Conservation (phyloP, 2,113 vertebrate species). For the Polyodon spathula region DNA sequence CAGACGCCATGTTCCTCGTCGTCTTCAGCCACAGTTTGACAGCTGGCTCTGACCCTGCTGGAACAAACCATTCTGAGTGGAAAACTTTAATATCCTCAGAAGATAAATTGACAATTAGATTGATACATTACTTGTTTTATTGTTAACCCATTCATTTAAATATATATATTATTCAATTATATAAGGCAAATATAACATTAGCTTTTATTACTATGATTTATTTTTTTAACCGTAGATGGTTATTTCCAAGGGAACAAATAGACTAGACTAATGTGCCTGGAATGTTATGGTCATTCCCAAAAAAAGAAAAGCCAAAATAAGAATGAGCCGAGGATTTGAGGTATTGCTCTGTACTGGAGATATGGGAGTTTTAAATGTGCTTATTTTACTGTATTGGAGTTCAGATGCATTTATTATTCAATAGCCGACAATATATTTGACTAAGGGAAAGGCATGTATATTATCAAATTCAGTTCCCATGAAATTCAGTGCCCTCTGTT, state of each 20-base stretch:
- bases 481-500: too few species aligned
- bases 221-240: constrained; percentile 36
- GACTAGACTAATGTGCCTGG: constrained; percentile 21
- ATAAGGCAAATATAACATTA: too few species aligned
- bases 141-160: too few species aligned
- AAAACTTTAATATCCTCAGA: not conserved
- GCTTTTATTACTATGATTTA: too few species aligned
- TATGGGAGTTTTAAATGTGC: not conserved
- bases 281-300: constrained; percentile 23
- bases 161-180: too few species aligned
- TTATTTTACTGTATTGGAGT: too few species aligned
- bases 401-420: too few species aligned
- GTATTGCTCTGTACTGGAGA: constrained; percentile 42
- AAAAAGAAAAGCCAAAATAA: constrained; percentile 41
- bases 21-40: not conserved
- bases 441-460: too few species aligned
- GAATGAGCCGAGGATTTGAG: too few species aligned
- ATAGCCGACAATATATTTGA: too few species aligned
- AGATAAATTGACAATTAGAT: not conserved
- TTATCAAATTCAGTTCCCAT: too few species aligned
- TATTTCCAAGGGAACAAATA: constrained; percentile 27
- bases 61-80: constrained; percentile 33
- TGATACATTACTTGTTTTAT: too few species aligned
- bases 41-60: constrained; percentile 1
- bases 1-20: constrained; percentile 65